Percentiles rank a stretch among this genome's conserved stretches.
Conservation (phyloP, 2,888 invertebrate species). For the Alviniconcha strummeri region DNA sequence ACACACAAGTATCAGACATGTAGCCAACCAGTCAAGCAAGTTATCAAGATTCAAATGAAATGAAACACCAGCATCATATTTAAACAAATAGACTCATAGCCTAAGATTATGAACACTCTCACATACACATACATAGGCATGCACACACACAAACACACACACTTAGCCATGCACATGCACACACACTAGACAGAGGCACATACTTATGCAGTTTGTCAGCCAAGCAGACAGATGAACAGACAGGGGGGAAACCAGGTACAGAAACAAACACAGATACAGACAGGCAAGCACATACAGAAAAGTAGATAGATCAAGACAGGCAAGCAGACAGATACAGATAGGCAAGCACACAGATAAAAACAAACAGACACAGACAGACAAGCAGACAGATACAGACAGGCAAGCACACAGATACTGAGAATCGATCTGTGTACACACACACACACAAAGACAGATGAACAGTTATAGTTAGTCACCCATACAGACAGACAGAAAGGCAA, state of each 20-base stretch:
- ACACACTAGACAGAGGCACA: background rate
- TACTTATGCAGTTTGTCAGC: background rate
- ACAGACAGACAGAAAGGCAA: background rate
- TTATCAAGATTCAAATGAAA: background rate
- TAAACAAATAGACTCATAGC: too few species aligned
- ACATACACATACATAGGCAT: background rate
- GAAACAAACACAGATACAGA: background rate
- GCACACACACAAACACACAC: background rate
- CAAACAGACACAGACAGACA: background rate
- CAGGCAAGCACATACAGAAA: background rate
- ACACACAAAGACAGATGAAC: background rate
- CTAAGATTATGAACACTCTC: too few species aligned
- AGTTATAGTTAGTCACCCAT: background rate
- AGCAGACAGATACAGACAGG: background rate
- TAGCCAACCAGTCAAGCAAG: background rate
- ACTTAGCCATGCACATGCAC: background rate
- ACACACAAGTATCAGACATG: conserved; percentile 27
- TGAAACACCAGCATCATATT: background rate
- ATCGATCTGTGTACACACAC: background rate
- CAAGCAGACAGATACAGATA: background rate
- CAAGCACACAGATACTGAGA: background rate
- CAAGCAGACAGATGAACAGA: background rate
- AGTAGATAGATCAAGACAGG: background rate
- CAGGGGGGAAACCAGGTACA: too few species aligned
- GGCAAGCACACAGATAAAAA: conserved; percentile 3